Conservation (phyloP, 2,888 invertebrate genomes). For the Diarsia rubi region DNA sequence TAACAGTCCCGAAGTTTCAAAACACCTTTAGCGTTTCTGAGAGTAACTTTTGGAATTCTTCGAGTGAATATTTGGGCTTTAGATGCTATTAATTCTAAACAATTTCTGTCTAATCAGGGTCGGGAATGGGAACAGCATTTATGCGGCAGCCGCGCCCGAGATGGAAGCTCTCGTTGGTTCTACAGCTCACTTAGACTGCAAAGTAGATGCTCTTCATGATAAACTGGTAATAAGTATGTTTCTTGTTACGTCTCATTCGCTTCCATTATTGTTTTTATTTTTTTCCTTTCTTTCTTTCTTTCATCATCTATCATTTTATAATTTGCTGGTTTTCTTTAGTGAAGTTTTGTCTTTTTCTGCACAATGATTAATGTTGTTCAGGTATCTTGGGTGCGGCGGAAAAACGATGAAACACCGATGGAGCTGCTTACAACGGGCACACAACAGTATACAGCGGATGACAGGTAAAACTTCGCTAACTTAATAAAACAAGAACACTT, state of each 20-base stretch:
- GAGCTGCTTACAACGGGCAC: constrained; percentile 87
- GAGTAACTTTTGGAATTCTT: constrained; percentile 34
- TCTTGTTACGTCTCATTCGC: constrained; percentile 54
- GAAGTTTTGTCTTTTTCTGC: constrained; percentile 29
- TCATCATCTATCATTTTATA: constrained; percentile 45
- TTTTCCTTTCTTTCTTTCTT: constrained; percentile 21
- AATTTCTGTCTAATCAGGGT: constrained; percentile 71
- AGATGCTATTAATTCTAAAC: constrained; percentile 40
- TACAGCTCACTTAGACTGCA: constrained; percentile 87
- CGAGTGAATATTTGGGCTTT: constrained; percentile 26
- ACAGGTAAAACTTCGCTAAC: constrained; percentile 75
- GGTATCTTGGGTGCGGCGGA: constrained; percentile 89
- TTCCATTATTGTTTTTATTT: constrained; percentile 31
- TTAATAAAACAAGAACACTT: constrained; percentile 52
- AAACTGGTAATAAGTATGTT: constrained; percentile 87
- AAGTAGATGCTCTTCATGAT: constrained; percentile 88
- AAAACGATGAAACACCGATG: constrained; percentile 87
- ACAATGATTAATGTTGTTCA: constrained; percentile 53
- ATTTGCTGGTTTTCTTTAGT: constrained; percentile 40
- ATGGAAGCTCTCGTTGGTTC: constrained; percentile 87
- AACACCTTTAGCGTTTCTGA: constrained; percentile 50
- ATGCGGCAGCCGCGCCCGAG: constrained; percentile 86
- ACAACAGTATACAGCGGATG: constrained; percentile 86
- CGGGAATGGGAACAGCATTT: constrained; percentile 83
- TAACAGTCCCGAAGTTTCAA: constrained; percentile 49